Percentiles rank a stretch among this genome's conserved stretches.
Evolutionary conservation across 30 jellyfish, hydroid and myxozoan species (phyloP).

Genomic region (Catostylus mosaicus): DNA sequence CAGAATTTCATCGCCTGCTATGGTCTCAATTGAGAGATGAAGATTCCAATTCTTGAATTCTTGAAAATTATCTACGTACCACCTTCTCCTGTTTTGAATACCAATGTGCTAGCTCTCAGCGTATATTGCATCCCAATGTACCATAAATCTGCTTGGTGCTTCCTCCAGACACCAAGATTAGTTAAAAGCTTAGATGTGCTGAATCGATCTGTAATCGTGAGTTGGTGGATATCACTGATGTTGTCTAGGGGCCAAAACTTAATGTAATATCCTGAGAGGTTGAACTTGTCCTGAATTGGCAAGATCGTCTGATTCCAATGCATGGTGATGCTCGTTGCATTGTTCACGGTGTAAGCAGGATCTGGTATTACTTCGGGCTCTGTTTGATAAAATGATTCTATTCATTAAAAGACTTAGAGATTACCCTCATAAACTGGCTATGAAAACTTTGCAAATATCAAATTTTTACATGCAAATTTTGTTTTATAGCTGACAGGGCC

Average conservation of each 20-base stretch:
- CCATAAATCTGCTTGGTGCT: slow-evolving; percentile 6
- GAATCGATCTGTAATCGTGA: neutral
- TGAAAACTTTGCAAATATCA: no score
- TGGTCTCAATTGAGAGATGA: no score
- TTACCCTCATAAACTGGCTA: no score
- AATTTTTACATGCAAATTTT: no score
- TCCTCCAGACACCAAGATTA: slow-evolving; percentile 30
- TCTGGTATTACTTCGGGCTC: slow-evolving; percentile 17
- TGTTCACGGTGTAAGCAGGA: slow-evolving; percentile 8
- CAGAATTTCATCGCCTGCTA: no score
- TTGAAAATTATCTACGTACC: slow-evolving; percentile 16
- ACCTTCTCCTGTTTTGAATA: slow-evolving; percentile 38
- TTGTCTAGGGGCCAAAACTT: slow-evolving; percentile 22
- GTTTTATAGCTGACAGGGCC: no score
- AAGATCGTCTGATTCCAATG: slow-evolving; percentile 13
- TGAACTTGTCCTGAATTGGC: slow-evolving; percentile 22
- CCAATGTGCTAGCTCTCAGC: neutral
- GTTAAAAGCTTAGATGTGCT: neutral
- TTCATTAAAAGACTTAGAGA: neutral
- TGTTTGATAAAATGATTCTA: no score
- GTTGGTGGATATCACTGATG: neutral
- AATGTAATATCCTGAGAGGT: slow-evolving; percentile 1
- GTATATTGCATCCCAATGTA: slow-evolving; percentile 22
- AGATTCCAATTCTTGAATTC: no score
- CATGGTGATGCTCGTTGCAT: slow-evolving; percentile 30